Percentiles rank a stretch among this genome's conserved stretches.
Evolutionary conservation across 1,140 invertebrate genomes (phyloP).

Genomic region (Zaprionus kolodkinae): DNA sequence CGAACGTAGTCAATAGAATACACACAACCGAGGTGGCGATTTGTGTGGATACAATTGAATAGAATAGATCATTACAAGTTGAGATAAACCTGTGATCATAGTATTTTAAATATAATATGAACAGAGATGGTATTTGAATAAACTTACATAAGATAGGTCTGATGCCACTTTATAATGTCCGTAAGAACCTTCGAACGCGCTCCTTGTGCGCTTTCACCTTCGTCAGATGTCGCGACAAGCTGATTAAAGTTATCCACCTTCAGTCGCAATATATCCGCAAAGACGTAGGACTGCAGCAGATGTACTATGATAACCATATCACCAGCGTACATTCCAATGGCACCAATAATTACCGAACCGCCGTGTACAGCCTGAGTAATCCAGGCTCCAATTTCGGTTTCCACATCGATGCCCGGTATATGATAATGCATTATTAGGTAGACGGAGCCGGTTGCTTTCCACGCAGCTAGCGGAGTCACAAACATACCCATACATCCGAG

Average conservation of each 20-base stretch:
- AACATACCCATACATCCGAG: constrained; percentile 27
- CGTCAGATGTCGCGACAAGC: neutral
- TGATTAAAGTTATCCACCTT: constrained; percentile 45
- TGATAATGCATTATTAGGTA: constrained; percentile 48
- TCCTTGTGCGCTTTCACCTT: neutral
- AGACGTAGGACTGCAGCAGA: constrained; percentile 40
- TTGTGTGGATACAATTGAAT: constrained; percentile 39
- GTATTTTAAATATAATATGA: neutral
- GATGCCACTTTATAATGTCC: constrained; percentile 55
- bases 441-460: neutral
- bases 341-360: constrained; percentile 21
- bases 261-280: constrained; percentile 43
- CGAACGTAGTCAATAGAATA: constrained; percentile 53
- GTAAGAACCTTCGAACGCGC: constrained; percentile 9
- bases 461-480: neutral
- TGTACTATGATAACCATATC: constrained; percentile 47
- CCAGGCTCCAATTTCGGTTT: constrained; percentile 27
- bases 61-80: constrained; percentile 43
- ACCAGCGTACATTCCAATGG: constrained; percentile 49
- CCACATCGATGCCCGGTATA: constrained; percentile 48
- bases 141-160: constrained; percentile 44
- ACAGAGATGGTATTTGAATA: too few species aligned
- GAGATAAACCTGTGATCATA: constrained; percentile 29
- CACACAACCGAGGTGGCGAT: constrained; percentile 39
- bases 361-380: constrained; percentile 33